Base-by-base conservation (phyloP, 2,797 vertebrate genomes). In the Catamblyrhynchus diadema region DNA sequence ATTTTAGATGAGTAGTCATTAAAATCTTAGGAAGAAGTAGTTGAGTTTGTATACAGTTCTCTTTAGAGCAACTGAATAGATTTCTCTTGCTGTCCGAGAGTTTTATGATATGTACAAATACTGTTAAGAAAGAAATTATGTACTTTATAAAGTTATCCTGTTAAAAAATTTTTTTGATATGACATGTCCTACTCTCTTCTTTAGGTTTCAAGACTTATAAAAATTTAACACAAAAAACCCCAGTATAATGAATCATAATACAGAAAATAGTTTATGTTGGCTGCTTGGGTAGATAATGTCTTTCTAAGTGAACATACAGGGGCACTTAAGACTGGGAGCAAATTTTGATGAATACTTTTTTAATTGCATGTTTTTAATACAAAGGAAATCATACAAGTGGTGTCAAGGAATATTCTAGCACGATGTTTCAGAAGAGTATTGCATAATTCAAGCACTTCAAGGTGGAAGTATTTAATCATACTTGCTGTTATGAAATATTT, bases 401-500 rank as follows among this genome's bases (percentile, higher is more conserved):
- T 86, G 18, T 87, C 42, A 74, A 44, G 41, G 78, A 89, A 57
- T 85, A 89, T 87, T 94, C 69, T 81, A 87, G 67, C 45, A 90
- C 89, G 42, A 41, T 78, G 13, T 86, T 95, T 86, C 50, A 71
- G 75, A 80, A 54, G 1, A 62, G 10, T 81, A 65, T 87, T 92
- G 61, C 61, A 75, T 77, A 93, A 80, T 86, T 80, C 8, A 45
- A 67, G 44, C 18, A 45, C 32, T 85, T 91, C 35, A 62, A 61
- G 50, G 25, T 93, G 53, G 81, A 95, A 91, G 65, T 80, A 77
- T 86, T 90, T 89, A 87, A 71, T 92, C 66, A 59, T 15, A 59
- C 17, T 74, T 85, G 28, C 53, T 93, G 45, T 92, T 97, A 77
- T 1, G 45, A 94, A 89, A 89, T 87, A 84, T 53, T 94, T 82